Percentiles rank a stretch among this genome's conserved stretches.
Evolutionary conservation across 2,888 invertebrate genomes (phyloP).

Genomic region (Hedychridium roseum): DNA sequence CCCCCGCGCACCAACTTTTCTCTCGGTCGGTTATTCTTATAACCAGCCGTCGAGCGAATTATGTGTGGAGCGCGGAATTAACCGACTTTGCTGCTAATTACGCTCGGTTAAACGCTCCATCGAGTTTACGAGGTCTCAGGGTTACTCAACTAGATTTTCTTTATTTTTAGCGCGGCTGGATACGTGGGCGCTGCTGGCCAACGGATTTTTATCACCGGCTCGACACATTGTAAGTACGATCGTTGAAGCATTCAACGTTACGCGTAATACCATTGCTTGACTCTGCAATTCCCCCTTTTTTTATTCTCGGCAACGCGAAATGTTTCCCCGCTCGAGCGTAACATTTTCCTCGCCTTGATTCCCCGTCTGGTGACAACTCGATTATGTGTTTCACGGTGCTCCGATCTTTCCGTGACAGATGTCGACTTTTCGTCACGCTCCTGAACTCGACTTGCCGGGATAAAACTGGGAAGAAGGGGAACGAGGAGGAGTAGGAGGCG

Average conservation of each 20-base stretch:
- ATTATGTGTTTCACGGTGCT: constrained; percentile 15
- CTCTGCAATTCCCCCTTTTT: constrained; percentile 6
- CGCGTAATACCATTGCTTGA: constrained; percentile 2
- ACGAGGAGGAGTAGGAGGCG: neutral
- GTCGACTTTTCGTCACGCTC: constrained; percentile 36
- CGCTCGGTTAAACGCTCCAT: neutral
- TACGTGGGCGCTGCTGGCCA: constrained; percentile 41
- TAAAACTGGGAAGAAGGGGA: constrained; percentile 14
- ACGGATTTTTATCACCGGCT: constrained; percentile 50
- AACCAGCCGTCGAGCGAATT: neutral
- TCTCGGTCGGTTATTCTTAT: no score
- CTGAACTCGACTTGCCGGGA: constrained; percentile 12
- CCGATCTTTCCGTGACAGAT: constrained; percentile 31
- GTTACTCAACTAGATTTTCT: constrained; percentile 5
- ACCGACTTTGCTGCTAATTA: neutral
- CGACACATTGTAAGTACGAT: constrained; percentile 52
- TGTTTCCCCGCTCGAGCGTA: no score
- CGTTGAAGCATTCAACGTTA: neutral
- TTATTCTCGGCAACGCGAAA: constrained; percentile 5
- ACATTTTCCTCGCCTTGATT: constrained; percentile 21
- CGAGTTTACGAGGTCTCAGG: no score
- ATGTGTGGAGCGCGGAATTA: constrained; percentile 1
- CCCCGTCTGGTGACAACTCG: constrained; percentile 16
- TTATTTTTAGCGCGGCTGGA: constrained; percentile 42
- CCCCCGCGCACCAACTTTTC: no score